Percentiles rank a stretch among this genome's conserved stretches.
Conservation (phyloP, 1,140 invertebrate genomes). For the Bicyclus anynana region DNA sequence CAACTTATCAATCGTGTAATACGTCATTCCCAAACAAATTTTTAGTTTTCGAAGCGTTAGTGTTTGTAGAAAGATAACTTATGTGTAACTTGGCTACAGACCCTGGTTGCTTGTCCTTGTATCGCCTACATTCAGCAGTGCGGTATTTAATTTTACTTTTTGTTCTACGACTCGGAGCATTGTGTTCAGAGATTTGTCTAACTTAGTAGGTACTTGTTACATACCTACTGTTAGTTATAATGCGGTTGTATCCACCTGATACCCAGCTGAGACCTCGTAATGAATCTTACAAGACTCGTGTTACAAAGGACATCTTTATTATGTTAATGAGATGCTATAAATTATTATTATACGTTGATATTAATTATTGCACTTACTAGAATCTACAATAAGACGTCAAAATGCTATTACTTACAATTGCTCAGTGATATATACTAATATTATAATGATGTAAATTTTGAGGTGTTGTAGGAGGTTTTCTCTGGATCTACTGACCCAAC, state of each 20-base stretch:
- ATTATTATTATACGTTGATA: not conserved
- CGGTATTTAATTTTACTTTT: not conserved
- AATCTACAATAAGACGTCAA: not conserved
- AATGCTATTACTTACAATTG: too few species aligned
- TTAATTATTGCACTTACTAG: not conserved
- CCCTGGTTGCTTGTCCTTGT: not conserved
- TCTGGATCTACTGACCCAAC: too few species aligned
- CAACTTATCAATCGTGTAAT: too few species aligned
- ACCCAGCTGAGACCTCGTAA: constrained; percentile 11
- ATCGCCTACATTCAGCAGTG: not conserved
- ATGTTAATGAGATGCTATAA: not conserved
- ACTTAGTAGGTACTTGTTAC: not conserved
- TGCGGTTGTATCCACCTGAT: constrained; percentile 5
- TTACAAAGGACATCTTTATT: constrained; percentile 11
- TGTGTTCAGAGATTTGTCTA: not conserved
- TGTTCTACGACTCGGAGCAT: not conserved
- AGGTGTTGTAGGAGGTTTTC: too few species aligned
- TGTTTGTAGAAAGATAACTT: too few species aligned
- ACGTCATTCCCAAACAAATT: too few species aligned
- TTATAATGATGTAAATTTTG: too few species aligned
- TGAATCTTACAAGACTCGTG: constrained; percentile 3
- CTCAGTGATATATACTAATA: too few species aligned
- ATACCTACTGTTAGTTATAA: not conserved
- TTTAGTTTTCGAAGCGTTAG: too few species aligned
- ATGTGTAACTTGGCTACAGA: too few species aligned